Evolutionary conservation across 53 echinoderm and acorn worm genomes (phyloP), one percentile per base, ranked within the genome.

Genomic region (Holothuria scabra): DNA sequence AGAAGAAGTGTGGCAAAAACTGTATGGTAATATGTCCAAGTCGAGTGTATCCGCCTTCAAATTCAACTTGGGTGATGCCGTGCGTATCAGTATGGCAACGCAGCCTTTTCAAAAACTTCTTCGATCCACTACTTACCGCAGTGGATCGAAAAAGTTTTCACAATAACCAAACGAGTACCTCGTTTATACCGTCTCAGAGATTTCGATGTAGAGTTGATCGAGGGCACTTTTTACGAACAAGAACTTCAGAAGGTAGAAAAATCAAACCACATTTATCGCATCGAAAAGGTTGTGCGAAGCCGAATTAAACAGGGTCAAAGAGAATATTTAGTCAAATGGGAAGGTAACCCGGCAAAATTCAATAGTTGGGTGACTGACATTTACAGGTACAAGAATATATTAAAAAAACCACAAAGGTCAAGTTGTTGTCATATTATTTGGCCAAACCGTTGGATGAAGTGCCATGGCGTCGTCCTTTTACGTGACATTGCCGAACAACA

Each of bases 101-200:
- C 84, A 52, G 64, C 84, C 89, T 1, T 94, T 94, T 25, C 52
- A 68, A 20, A 94, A 94, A 49, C 87, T n/a, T n/a, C n/a, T n/a
- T n/a, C n/a, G n/a, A n/a, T n/a, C n/a, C n/a, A 91, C 19, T 94
- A 94, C 57, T 83, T 91, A 0, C 81, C 87, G 1, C 84, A 86
- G 18, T 91, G 94, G 94, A 94, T 89, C 4, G 85, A 91, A 6
- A 87, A 93, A 62, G 86, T 90, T 18, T 90, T 93, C 35, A 83
- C 89, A 25, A 52, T 93, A 21, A 58, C 30, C 24, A 34, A 76
- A 5, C 57, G 34, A 41, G 29, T 78, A 16, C 76, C 21, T 24
- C 80, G 81, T 5, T 29, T 2, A 8, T 92, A 89, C 56, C 48
- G 38, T 2, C 28, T 93, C 1, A 81, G 84, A 71, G 87, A 93